Base-by-base conservation (phyloP, 2,888 invertebrate species). In the Pristionchus arcanus region DNA sequence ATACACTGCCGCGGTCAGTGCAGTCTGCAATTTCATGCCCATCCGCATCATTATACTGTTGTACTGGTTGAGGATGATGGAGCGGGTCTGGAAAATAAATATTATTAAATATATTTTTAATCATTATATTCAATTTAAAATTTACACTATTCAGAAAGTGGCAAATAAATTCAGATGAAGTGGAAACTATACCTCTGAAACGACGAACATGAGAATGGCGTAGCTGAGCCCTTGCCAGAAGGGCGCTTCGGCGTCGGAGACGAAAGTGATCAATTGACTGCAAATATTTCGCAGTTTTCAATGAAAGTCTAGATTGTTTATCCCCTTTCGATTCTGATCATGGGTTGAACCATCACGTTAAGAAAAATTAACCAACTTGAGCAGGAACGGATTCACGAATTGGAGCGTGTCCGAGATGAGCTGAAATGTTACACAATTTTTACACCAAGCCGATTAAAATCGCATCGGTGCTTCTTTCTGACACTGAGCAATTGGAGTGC, bases 331-430 rank as follows among this genome's bases (percentile, higher is more conserved):
- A n/a, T n/a, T n/a, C n/a, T n/a, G n/a, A n/a, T n/a, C n/a, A n/a
- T n/a, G n/a, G n/a, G n/a, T n/a, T n/a, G n/a, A n/a, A n/a, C n/a
- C n/a, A n/a, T n/a, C n/a, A n/a, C n/a, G n/a, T n/a, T n/a, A 49
- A 42, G 2, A 15, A 49, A 5, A 21, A 28, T 1, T 4, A 21
- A 90, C 96, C 97, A 96, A 98, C 98, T 97, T 97, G 91, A 98
- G 96, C 94, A 99, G 96, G 95, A 97, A 97, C 0, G 99, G 99
- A 93, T 97, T 98, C 71, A 97, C 96, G 96, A 99, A 99, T 92
- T 97, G 97, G 89, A 98, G 95, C 0, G 93, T 92, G 85, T 94
- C 94, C 0, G 94, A 93, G 53, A 91, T 87, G 37, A 93, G 86
- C 87, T 87, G 87, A 13, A 85, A 85, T 37, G 15, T 63, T n/a